Base-by-base conservation (phyloP, 2,888 invertebrate species). In the Hydropsyche betteni region DNA sequence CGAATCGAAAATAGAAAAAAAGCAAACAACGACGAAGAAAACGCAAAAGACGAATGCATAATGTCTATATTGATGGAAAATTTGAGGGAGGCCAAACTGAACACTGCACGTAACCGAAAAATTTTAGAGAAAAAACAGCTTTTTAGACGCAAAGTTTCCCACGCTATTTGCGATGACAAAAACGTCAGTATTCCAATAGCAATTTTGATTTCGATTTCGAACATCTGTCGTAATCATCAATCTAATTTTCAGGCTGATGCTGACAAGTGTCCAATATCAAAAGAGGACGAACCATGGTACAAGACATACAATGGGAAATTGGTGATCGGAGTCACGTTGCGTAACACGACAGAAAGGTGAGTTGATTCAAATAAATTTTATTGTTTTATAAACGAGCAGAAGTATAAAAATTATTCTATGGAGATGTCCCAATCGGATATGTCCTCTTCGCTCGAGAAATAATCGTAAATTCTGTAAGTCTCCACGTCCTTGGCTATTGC, bases 401-500 rank as follows among this genome's bases (percentile, higher is more conserved):
- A 55, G 34, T 83, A 80, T 82, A 80, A 68, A 5, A 33, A 8
- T 34, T 4, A 12, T 7, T 34, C 5, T 4, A 58, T 58, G 8
- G 16, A 4, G 4, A 58, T 58, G n/a, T 12, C 6, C 33, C 34
- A 34, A 34, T n/a, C 34, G 34, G 64, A 12, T 16, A 16, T 16
- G n/a, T 34, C 34, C 8, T 64, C 36, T 34, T 64, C 64, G 36
- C 36, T 36, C 12, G 64, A 64, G 10, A 4, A 44, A 64, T 4
- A 36, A 10, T 64, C 36, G 36, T 33, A 64, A 36, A 36, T 36
- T 34, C 34, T 36, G 64, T 36, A 64, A 24, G 64, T 2, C 4
- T 81, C 83, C 68, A 84, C 84, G 16, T 84, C 84, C 55, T 80
- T 83, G 50, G 83, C 84, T 73, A 83, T 80, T 24, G 83, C 82